Conservation (phyloP, 2,113 vertebrate genomes). For the Clarias macrocephalus region DNA sequence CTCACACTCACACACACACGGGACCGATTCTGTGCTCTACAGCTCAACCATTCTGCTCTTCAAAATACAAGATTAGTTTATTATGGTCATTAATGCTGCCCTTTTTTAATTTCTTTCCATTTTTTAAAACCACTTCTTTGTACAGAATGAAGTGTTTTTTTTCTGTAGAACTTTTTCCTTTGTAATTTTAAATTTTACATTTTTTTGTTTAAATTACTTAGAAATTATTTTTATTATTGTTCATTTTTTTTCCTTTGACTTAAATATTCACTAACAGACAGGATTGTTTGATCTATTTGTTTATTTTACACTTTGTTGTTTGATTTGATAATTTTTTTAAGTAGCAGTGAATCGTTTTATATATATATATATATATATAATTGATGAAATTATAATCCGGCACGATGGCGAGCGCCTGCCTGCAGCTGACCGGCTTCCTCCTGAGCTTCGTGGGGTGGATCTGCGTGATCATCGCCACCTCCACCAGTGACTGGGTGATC, state of each 20-base stretch:
- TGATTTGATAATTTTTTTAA: neutral
- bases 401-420: conserved; percentile 86
- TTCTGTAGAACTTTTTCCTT: neutral
- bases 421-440: conserved; percentile 86
- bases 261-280: neutral
- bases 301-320: neutral
- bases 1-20: neutral
- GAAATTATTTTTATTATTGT: neutral
- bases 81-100: neutral
- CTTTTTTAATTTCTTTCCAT: neutral
- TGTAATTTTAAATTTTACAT: neutral
- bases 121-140: neutral
- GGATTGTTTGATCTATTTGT: neutral
- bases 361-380: no score
- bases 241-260: neutral
- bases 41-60: neutral
- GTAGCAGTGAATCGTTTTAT: neutral
- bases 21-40: neutral
- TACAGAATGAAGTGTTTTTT: neutral
- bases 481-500: conserved; percentile 94
- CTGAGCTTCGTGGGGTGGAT: conserved; percentile 90
- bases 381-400: neutral
- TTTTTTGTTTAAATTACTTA: neutral
- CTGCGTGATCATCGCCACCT: conserved; percentile 84
- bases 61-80: neutral